Evolutionary conservation across 2,888 invertebrate genomes (phyloP).

Genomic region (Scotopteryx bipunctaria): DNA sequence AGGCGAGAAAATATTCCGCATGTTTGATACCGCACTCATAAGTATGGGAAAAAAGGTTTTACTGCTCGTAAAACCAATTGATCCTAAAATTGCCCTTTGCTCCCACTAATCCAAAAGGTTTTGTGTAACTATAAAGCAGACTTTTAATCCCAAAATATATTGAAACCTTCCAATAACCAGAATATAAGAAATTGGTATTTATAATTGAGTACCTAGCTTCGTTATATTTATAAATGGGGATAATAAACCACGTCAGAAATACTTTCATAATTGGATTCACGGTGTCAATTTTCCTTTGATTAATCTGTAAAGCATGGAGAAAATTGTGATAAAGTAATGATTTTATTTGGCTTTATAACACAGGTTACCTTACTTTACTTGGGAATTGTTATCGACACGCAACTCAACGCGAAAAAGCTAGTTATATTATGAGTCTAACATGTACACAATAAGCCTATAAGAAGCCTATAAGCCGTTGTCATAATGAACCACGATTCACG

Average conservation of each 20-base stretch:
- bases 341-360: constrained; percentile 33
- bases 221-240: constrained; percentile 15
- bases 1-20: constrained; percentile 37
- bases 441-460: constrained; percentile 1
- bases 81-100: constrained; percentile 62
- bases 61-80: constrained; percentile 69
- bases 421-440: not conserved
- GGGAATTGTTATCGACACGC: constrained; percentile 34
- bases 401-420: constrained; percentile 5
- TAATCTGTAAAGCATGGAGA: constrained; percentile 17
- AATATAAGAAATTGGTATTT: constrained; percentile 17
- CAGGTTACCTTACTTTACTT: constrained; percentile 22
- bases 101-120: constrained; percentile 42
- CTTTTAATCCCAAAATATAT: constrained; percentile 40
- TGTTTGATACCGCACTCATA: constrained; percentile 51
- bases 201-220: constrained; percentile 7
- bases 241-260: constrained; percentile 20
- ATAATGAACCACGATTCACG: not conserved
- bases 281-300: constrained; percentile 25
- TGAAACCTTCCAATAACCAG: constrained; percentile 22
- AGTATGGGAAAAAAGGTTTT: constrained; percentile 62
- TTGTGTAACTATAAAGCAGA: constrained; percentile 39
- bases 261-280: constrained; percentile 17
- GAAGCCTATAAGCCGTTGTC: not conserved
- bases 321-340: constrained; percentile 32